Evolutionary conservation across 2,113 vertebrate genomes (phyloP), one percentile per base, ranked within the genome.

Genomic region (Pedionomus torquatus): DNA sequence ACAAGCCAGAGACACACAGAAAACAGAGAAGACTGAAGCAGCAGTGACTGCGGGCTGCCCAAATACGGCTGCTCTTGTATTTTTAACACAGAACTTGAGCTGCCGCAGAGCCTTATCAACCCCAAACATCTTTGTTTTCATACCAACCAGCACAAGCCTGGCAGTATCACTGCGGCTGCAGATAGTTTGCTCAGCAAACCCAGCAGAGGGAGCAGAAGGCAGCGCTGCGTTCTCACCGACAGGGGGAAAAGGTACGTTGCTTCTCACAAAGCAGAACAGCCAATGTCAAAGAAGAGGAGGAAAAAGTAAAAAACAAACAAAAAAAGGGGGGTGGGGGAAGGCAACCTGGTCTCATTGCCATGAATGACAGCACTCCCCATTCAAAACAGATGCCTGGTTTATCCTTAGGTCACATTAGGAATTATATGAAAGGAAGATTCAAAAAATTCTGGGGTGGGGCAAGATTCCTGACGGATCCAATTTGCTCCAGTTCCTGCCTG

Each of bases 71-170:
- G 66, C 68, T 83, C 55, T 75, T 63, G 74, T 84, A 69, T 89
- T 95, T 95, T 91, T 74, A 88, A 87, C 70, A 46, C 44, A 65
- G 65, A 92, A 87, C 25, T 91, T 58, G 43, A 89, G 81, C 65
- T 85, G 69, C 51, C 0, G 1, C 81, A 95, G 83, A 72, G 71
- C 41, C 77, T 93, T 95, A 92, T 96, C 96, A 91, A 84, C 51
- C 44, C 74, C 74, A 83, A 95, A 74, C 81, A 97, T 94, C 94
- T 91, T 79, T 93, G 88, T 82, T 93, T 87, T 77, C 78, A 49
- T 69, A 89, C 70, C 80, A 51, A 4, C 77, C 33, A 18, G 13
- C 49, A 68, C 37, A 71, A 79, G 70, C 66, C 48, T 61, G 44
- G 52, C 80, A 86, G 54, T 6, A 80, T 66, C 75, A 13, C 49